These are phyloP conservation scores for Megalops cyprinoides DNA, from an alignment of 2,797 vertebrate genomes.

Conservation along the genomic window DNA sequence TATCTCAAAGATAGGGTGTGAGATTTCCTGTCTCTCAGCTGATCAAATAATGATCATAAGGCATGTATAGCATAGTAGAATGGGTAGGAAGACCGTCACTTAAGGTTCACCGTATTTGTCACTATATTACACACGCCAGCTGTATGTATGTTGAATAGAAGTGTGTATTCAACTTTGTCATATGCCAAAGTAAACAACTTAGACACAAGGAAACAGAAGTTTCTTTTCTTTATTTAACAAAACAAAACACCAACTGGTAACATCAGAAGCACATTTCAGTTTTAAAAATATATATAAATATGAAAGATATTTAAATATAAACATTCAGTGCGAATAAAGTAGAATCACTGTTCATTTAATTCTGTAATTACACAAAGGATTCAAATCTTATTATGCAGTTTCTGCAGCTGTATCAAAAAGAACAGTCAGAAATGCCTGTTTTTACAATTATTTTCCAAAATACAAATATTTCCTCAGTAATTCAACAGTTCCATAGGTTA, in stretches of 20 bases:
- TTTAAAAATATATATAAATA: conserved; percentile 59
- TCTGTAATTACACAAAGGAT: conserved; percentile 22
- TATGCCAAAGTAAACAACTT: conserved; percentile 30
- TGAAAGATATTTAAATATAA: conserved; percentile 59
- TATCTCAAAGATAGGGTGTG: conserved; percentile 45
- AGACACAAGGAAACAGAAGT: conserved; percentile 38
- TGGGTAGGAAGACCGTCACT: neutral
- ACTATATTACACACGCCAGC: neutral
- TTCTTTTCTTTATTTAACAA: conserved; percentile 69
- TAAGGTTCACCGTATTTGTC: too few species aligned
- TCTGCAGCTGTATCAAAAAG: conserved; percentile 1
- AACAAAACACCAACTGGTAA: conserved; percentile 60
- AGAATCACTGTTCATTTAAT: conserved; percentile 48
- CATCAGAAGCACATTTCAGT: conserved; percentile 54
- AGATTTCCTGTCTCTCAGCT: conserved; percentile 28
- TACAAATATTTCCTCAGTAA: neutral
- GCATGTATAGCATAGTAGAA: neutral
- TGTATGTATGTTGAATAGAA: neutral
- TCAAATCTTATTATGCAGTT: conserved; percentile 26
- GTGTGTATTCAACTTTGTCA: conserved; percentile 6
- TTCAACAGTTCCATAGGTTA: neutral
- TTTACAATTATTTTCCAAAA: conserved; percentile 2
- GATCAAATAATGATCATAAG: conserved; percentile 42
- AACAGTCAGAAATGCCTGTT: neutral
- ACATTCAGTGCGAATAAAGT: conserved; percentile 67